Percentiles rank a stretch among this genome's conserved stretches.
Conservation (phyloP, 2,797 vertebrate species). For the Poeciliopsis infans region DNA sequence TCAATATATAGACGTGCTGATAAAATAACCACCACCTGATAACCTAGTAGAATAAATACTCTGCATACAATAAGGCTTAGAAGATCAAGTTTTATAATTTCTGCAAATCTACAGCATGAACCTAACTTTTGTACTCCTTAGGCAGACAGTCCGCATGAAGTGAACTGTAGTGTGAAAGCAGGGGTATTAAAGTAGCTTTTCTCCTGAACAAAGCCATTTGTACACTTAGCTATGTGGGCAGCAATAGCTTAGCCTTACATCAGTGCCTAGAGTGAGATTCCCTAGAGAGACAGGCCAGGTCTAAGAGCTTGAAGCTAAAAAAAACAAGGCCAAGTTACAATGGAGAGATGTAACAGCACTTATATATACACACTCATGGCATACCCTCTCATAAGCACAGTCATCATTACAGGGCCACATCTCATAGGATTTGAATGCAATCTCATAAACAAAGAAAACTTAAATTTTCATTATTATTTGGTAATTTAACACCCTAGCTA, state of each 20-base stretch:
- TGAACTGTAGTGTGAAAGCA: constrained; percentile 23
- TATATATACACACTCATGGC: background rate
- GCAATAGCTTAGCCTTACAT: constrained; percentile 37
- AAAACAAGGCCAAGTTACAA: constrained; percentile 27
- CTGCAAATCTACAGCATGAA: constrained; percentile 19
- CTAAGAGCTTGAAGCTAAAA: constrained; percentile 30
- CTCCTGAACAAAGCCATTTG: constrained; percentile 50
- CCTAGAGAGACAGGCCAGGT: constrained; percentile 27
- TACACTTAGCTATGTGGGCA: constrained; percentile 26
- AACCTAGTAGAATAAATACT: background rate
- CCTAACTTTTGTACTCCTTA: background rate
- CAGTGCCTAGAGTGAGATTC: constrained; percentile 46
- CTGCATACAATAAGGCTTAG: background rate
- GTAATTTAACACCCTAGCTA: background rate
- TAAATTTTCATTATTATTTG: background rate
- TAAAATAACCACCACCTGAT: background rate
- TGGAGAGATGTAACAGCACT: constrained; percentile 32
- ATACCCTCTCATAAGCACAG: constrained; percentile 17
- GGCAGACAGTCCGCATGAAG: constrained; percentile 38
- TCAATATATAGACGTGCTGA: background rate
- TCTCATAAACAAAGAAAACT: background rate
- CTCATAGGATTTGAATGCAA: background rate
- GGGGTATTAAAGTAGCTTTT: constrained; percentile 45
- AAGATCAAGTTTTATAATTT: background rate
- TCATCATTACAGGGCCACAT: constrained; percentile 56